Conservation (phyloP, 2,797 vertebrate genomes). For the Pipistrellus pipistrellus region DNA sequence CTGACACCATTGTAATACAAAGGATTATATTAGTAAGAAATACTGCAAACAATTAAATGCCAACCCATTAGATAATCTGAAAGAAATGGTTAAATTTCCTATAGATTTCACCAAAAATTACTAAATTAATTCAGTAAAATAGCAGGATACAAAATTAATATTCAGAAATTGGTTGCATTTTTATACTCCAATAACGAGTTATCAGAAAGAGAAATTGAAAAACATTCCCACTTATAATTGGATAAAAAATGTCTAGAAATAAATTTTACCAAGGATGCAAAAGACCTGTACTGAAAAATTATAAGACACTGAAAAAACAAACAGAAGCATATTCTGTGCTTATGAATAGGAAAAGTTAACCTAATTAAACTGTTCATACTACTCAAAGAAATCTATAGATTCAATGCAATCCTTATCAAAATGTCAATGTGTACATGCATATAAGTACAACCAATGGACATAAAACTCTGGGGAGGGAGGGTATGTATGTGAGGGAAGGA, state of each 20-base stretch:
- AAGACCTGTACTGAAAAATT: background rate
- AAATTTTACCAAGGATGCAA: background rate
- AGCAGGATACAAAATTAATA: background rate
- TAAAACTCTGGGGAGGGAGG: too few relatives aligned
- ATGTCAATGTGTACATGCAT: too few relatives aligned
- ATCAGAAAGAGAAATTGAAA: background rate
- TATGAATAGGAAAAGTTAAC: background rate
- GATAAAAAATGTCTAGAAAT: background rate
- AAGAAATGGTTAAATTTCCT: background rate
- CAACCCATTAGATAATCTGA: background rate
- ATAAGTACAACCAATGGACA: too few relatives aligned
- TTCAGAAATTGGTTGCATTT: background rate
- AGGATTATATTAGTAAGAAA: background rate
- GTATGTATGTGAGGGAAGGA: too few relatives aligned
- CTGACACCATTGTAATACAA: background rate
- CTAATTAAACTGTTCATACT: background rate
- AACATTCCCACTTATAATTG: background rate
- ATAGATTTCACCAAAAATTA: background rate
- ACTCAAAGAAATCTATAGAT: background rate
- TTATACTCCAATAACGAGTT: background rate
- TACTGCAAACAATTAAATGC: background rate
- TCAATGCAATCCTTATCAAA: background rate
- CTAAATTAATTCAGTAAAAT: background rate
- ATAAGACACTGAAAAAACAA: background rate
- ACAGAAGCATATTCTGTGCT: background rate